Base-by-base conservation (phyloP, 2,113 vertebrate genomes). In the Amphiprion percula region DNA sequence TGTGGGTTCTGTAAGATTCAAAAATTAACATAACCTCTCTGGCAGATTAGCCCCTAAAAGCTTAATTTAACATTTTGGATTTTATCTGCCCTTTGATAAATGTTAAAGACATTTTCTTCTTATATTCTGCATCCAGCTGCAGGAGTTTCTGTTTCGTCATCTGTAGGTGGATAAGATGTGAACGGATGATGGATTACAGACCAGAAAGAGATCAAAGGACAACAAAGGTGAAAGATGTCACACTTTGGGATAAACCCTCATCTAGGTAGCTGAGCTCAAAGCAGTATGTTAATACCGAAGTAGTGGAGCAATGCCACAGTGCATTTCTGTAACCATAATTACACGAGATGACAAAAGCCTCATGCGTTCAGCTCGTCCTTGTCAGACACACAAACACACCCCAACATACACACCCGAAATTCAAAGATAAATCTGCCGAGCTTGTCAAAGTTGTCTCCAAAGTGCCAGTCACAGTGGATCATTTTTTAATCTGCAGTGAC, bases 391-490 rank as follows among this genome's bases (percentile, higher is more conserved):
- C 9, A 26, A 26, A 60, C 14, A 55, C 4, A 68, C 19, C 19
- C 6, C 6, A 3, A 30, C 19, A 0, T 4, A 50, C 37, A 68
- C 50, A 71, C 33, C 24, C 11, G 19, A 17, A 71, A 72, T 23
- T 49, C 28, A 41, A 52, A 69, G 60, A 83, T 66, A 44, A 83
- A 77, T 33, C 84, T 90, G 94, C 72, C 96, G 84, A 53, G 95
- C 94, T 71, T 96, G 95, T 89, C 78, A 77, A 95, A 83, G 54
- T 95, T 95, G 93, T 97, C 96, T 53, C 95, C 91, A 86, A 95
- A 97, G 79, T 95, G 94, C 95, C 97, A 96, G 82, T 96, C 93
- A 85, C 95, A 94, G 23, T 95, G 94, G 74, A 96, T 90, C 74
- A 95, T 69, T 96, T 94, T 90, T 95, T 95, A 80, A 97, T 93